Conservation (phyloP, 2,797 vertebrate genomes). For the Malurus leucopterus region DNA sequence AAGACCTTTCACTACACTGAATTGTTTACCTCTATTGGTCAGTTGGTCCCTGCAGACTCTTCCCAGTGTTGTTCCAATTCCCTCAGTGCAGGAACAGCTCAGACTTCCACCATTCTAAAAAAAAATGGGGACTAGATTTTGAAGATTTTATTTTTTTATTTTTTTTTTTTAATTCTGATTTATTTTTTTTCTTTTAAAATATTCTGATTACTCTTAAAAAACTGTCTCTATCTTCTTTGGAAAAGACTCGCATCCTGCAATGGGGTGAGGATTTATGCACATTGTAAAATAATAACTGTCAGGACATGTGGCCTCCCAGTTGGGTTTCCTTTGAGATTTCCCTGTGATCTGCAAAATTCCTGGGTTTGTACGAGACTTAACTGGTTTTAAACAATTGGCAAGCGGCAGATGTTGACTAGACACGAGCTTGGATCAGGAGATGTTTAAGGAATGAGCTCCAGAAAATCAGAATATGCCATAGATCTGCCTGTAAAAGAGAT, state of each 20-base stretch:
- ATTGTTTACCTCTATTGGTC: neutral
- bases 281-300: neutral
- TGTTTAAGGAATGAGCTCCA: constrained; percentile 13
- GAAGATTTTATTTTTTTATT: neutral
- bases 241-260: neutral
- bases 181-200: too few relatives aligned
- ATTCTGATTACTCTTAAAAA: neutral
- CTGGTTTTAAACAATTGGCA: neutral
- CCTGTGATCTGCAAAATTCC: neutral
- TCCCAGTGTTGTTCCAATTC: neutral
- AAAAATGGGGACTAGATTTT: neutral
- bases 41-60: neutral
- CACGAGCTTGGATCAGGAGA: neutral
- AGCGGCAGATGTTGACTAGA: constrained; percentile 30
- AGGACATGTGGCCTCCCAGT: neutral
- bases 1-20: neutral
- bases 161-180: neutral
- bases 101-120: neutral
- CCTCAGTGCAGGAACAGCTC: neutral
- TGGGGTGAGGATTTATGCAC: neutral
- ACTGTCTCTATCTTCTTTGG: neutral
- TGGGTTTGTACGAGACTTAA: neutral
- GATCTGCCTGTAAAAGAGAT: neutral
- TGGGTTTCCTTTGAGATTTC: neutral
- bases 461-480: constrained; percentile 5